Evolutionary conservation across 2,797 vertebrate species (phyloP).

Genomic region (Pseudocheirus occidentalis): DNA sequence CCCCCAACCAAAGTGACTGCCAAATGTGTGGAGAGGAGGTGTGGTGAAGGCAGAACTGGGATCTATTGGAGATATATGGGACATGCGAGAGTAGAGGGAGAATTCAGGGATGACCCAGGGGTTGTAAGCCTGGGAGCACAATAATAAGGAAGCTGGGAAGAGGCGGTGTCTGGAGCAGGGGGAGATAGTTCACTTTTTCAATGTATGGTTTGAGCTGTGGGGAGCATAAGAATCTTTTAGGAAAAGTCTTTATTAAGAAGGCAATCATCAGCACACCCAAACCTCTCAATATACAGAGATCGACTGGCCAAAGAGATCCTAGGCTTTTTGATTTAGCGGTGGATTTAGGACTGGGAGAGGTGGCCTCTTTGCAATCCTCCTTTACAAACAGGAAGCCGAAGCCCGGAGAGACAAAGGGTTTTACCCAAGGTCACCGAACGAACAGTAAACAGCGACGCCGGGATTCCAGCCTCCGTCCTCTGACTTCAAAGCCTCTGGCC

Average conservation of each 20-base stretch:
- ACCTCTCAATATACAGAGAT: background rate
- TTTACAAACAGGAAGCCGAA: background rate
- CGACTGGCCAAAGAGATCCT: background rate
- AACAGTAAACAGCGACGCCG: background rate
- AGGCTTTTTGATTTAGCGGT: background rate
- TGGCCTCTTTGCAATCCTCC: background rate
- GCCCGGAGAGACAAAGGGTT: background rate
- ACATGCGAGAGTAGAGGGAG: background rate
- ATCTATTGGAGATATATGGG: background rate
- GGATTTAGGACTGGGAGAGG: background rate
- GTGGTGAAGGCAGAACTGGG: background rate
- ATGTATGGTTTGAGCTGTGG: background rate
- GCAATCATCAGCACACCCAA: background rate
- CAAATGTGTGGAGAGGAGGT: background rate
- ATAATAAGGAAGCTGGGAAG: background rate
- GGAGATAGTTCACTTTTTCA: background rate
- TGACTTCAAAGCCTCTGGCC: background rate
- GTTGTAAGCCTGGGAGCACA: background rate
- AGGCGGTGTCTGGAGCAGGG: background rate
- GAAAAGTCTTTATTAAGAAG: background rate
- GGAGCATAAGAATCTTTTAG: background rate
- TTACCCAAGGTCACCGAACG: background rate
- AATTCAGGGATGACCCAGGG: background rate
- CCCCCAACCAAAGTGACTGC: background rate
- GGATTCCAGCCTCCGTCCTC: background rate